A percentile compares a stretch with the other conserved stretches of the same genome.
Evolutionary conservation across 2,797 vertebrate genomes (phyloP).

Genomic region (Argentina silus): DNA sequence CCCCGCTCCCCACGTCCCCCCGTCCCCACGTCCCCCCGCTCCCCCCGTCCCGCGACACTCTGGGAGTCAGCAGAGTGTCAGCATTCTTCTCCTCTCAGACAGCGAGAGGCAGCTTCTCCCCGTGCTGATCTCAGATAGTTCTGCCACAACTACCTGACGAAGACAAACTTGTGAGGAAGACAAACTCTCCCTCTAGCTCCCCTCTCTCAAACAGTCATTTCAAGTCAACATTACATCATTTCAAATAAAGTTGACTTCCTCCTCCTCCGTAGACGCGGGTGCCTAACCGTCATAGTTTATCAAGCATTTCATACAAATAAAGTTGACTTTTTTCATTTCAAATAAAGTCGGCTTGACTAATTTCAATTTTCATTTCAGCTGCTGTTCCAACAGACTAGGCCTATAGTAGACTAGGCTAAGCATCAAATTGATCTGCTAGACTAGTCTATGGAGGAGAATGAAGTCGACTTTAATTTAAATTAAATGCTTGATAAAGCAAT

Average conservation of each 20-base stretch:
- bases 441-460: too few relatives aligned
- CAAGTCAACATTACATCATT: not conserved
- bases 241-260: not conserved
- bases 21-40: not conserved
- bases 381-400: too few relatives aligned
- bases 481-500: too few relatives aligned
- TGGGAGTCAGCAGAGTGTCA: not conserved
- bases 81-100: constrained; percentile 6
- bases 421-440: too few relatives aligned
- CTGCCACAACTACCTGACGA: constrained; percentile 21
- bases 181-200: constrained; percentile 6
- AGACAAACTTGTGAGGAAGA: constrained; percentile 22
- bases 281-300: too few relatives aligned
- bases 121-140: constrained; percentile 25
- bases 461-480: too few relatives aligned
- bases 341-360: too few relatives aligned
- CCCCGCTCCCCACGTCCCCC: not conserved
- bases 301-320: too few relatives aligned
- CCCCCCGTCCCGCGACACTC: constrained; percentile 16
- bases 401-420: too few relatives aligned
- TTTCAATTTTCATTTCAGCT: too few relatives aligned
- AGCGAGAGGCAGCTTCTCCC: not conserved
- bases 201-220: not conserved
- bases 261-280: too few relatives aligned
- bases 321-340: not conserved